Evolutionary conservation across 2,888 invertebrate species (phyloP), one percentile per base, ranked within the genome.

Genomic region (Actias luna): DNA sequence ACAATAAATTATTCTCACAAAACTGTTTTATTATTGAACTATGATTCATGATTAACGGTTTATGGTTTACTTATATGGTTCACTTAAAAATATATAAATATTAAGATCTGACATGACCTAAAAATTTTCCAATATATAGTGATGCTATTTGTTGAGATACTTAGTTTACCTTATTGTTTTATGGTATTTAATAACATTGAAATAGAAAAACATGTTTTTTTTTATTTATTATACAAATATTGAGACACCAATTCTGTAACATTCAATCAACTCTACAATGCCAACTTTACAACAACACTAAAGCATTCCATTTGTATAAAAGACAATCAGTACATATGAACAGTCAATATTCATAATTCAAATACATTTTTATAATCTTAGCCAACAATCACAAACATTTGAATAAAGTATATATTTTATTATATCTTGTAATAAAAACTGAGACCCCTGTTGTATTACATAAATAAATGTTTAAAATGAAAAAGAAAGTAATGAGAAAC

Each of bases 221-320:
- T 71, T 71, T 67, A 18, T 74, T 81, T 80, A 80, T 79, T 82
- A 80, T 75, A 80, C 73, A 83, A 83, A 82, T 76, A 79, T 57
- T 62, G 31, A 29, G 42, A 62, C 42, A 31, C 42, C 57, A 42
- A 31, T 62, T 62, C 71, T 74, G 68, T 73, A 73, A 74, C 72
- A 75, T 72, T 61, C 67, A 73, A 64, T 67, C 66, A 70, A 70
- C 66, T 73, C 69, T 73, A 70, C 70, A 70, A 61, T 67, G 67
- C 65, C 66, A 70, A 66, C 60, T 66, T 67, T 66, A 70, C 60
- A 58, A 58, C 39, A 62, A 31, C 29, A 29, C 57, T 61, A 31
- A 39, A 61, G 63, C 61, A 16, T 31, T 42, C 57, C 58, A 58
- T 31, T 72, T 65, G 69, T 69, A 69, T 69, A 69, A 62, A 62